A percentile compares a stretch with the other conserved stretches of the same genome.
Evolutionary conservation across 2,113 vertebrate species (phyloP).

Genomic region (Aspidoscelis tigris): DNA sequence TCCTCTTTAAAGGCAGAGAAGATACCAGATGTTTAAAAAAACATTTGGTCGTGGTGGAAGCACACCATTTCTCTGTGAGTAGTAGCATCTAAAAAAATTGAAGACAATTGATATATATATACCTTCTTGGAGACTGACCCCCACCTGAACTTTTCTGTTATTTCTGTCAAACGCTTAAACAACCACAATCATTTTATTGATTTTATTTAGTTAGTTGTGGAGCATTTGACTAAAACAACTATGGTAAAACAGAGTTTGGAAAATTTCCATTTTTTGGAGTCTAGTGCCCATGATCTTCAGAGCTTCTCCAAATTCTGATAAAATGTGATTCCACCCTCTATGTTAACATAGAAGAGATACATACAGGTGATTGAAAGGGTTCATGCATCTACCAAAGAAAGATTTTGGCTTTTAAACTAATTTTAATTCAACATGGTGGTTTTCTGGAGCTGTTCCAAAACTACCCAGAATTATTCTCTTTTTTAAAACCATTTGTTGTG

Average conservation of each 20-base stretch:
- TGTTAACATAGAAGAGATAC: not conserved
- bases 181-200: no score
- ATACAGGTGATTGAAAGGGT: not conserved
- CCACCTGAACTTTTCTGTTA: not conserved
- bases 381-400: not conserved
- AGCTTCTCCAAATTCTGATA: not conserved
- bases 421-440: not conserved
- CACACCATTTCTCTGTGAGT: not conserved
- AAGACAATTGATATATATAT: no score
- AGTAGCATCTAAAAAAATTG: no score
- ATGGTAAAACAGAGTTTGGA: no score
- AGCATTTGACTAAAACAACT: not conserved
- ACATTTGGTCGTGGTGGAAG: not conserved
- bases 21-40: constrained; percentile 26
- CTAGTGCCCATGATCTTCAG: no score
- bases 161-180: not conserved
- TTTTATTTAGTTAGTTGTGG: not conserved
- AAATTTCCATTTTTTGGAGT: no score
- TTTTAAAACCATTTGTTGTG: not conserved
- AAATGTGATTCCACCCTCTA: not conserved
- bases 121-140: not conserved
- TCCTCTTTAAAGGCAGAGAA: constrained; percentile 47
- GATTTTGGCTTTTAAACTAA: not conserved
- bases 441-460: not conserved
- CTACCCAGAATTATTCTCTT: not conserved